These are phyloP conservation scores for Lanistes nyassanus DNA, from an alignment of 1,140 invertebrate species.

Conservation along the genomic window DNA sequence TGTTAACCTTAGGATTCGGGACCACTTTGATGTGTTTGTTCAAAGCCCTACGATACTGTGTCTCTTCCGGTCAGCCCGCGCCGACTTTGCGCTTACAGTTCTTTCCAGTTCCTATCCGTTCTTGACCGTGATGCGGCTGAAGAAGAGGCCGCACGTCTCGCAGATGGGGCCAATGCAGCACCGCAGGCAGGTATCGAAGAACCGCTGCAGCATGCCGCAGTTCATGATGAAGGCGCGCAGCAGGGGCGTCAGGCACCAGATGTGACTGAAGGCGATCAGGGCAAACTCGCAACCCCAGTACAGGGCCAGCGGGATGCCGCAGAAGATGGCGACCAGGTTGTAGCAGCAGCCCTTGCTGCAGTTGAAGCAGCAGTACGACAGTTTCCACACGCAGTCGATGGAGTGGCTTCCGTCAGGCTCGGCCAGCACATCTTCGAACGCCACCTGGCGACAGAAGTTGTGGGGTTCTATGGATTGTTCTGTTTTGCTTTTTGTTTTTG, in stretches of 20 bases:
- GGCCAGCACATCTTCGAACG: slow-evolving; percentile 80
- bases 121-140: slow-evolving; percentile 73
- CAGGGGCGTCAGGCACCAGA: slow-evolving; percentile 64
- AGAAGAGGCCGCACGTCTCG: slow-evolving; percentile 74
- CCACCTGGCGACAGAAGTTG: slow-evolving; percentile 35
- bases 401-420: slow-evolving; percentile 79
- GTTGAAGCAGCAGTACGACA: slow-evolving; percentile 76
- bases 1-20: background rate
- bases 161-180: slow-evolving; percentile 74
- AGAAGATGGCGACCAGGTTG: slow-evolving; percentile 75
- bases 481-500: too few relatives aligned
- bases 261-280: slow-evolving; percentile 74
- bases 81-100: too few relatives aligned
- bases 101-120: slow-evolving; percentile 6
- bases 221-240: slow-evolving; percentile 68
- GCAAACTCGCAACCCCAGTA: slow-evolving; percentile 78
- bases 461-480: too few relatives aligned
- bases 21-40: too few relatives aligned
- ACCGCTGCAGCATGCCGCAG: slow-evolving; percentile 73
- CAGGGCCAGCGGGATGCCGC: slow-evolving; percentile 76
- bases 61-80: too few relatives aligned
- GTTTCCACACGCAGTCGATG: slow-evolving; percentile 78
- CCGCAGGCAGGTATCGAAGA: slow-evolving; percentile 71
- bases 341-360: slow-evolving; percentile 78
- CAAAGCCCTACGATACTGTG: too few relatives aligned